Base-by-base conservation (phyloP, 1,140 invertebrate species). In the Orchesella cincta region DNA sequence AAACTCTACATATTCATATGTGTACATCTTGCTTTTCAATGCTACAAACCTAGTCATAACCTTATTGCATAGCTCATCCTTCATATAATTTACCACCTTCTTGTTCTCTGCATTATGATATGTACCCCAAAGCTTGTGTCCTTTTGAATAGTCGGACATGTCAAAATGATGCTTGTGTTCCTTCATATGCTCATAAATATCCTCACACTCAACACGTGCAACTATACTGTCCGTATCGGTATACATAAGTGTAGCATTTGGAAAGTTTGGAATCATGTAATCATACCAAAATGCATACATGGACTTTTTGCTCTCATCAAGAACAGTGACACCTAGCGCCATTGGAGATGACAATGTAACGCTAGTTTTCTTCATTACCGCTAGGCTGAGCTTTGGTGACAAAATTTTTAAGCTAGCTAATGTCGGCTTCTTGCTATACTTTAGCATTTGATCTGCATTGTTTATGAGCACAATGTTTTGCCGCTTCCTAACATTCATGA, bases 221-320 rank as follows among this genome's bases (percentile, higher is more conserved):
- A n/a, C n/a, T n/a, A n/a, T n/a, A n/a, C n/a, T n/a, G 31, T 67
- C 62, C 2, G 62, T 67, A 29, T 67, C 62, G 2, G 62, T 67
- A 67, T 67, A 67, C 8, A 67, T 5, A 67, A 31, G 8, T 8
- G 26, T 3, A 8, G 31, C 54, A 31, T 67, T n/a, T 31, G 26
- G 26, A 23, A 67, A 67, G 2, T 67, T 12, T 23, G 2, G 29
- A 1, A 31, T 2, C 5, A 76, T 36, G 33, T 71, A n/a, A 18
- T 52, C 75, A 33, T 67, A 67, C 1, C 5, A 67, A 33, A 67
- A 67, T n/a, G 5, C 12, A 33, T 67, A 67, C 20, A 67, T 5
- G 5, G 62, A 18, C n/a, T n/a, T 29, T 67, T 67, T 67, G 8
- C 23, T 29, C 26, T 67, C 62, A 33, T 23, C 62, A 31, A 67